phyloP scores from a whole-genome alignment of 1,140 invertebrate species.

The Zophobas morio region DNA sequence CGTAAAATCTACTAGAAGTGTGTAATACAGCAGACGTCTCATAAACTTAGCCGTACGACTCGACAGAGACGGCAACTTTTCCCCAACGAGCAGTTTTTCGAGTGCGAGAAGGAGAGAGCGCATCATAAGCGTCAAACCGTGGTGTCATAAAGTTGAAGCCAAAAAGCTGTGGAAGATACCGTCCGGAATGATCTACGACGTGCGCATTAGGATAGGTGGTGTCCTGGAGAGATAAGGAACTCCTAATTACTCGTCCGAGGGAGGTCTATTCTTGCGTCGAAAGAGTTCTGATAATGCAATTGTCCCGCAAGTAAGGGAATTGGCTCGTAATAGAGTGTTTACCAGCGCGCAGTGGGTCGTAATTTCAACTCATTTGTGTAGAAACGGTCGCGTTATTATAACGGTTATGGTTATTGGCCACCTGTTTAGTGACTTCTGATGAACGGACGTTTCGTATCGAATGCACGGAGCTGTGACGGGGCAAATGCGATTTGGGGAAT shows the following conservation, averaged over 20 bases:
- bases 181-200: slow-evolving; percentile 53
- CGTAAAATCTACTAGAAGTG: slow-evolving; percentile 66
- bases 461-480: not conserved
- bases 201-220: slow-evolving; percentile 51
- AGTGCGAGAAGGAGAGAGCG: slow-evolving; percentile 55
- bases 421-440: slow-evolving; percentile 66
- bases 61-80: slow-evolving; percentile 20
- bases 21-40: slow-evolving; percentile 66
- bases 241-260: slow-evolving; percentile 56
- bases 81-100: slow-evolving; percentile 6
- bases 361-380: slow-evolving; percentile 69
- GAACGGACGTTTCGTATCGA: slow-evolving; percentile 62
- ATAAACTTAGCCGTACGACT: slow-evolving; percentile 62
- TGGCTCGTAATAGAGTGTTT: slow-evolving; percentile 68
- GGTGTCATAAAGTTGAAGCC: slow-evolving; percentile 63
- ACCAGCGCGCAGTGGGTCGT: slow-evolving; percentile 67
- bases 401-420: slow-evolving; percentile 69
- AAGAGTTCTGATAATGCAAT: slow-evolving; percentile 61
- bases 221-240: slow-evolving; percentile 56
- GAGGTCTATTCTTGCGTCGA: slow-evolving; percentile 53
- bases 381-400: slow-evolving; percentile 68
- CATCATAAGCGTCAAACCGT: slow-evolving; percentile 65
- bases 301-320: slow-evolving; percentile 63
- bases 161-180: slow-evolving; percentile 60
- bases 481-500: no score